A percentile compares a stretch with the other conserved stretches of the same genome.
phyloP scores from a whole-genome alignment of 2,113 vertebrate species.

The Leptosomus discolor region DNA sequence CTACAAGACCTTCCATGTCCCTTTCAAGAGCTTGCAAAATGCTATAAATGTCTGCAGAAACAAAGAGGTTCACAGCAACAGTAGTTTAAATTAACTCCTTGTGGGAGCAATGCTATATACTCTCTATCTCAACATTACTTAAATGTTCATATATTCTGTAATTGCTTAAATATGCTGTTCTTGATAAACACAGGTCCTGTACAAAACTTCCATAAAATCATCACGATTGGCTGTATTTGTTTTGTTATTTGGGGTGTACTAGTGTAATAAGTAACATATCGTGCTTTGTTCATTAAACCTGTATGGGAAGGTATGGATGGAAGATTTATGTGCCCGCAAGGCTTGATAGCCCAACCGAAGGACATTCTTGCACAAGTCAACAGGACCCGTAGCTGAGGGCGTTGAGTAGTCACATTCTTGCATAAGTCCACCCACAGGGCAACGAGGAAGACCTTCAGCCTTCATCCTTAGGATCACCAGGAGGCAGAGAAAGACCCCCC shows the following conservation, averaged over 20 bases:
- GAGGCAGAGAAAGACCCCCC: too few species aligned
- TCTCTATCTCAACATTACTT: background rate
- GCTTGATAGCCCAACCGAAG: too few species aligned
- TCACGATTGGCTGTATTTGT: background rate
- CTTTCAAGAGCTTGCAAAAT: background rate
- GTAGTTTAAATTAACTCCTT: background rate
- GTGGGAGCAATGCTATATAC: background rate
- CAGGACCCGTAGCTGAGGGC: too few species aligned
- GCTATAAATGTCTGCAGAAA: background rate
- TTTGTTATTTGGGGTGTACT: background rate
- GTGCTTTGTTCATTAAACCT: too few species aligned
- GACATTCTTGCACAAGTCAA: too few species aligned
- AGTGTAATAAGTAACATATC: too few species aligned
- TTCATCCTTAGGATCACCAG: too few species aligned
- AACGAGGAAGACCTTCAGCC: too few species aligned
- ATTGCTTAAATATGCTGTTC: background rate
- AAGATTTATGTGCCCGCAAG: too few species aligned
- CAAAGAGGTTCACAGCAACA: background rate
- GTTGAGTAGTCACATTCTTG: too few species aligned
- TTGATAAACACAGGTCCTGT: background rate
- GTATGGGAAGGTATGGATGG: too few species aligned
- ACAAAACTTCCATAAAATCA: background rate
- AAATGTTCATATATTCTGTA: background rate
- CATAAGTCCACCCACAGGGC: too few species aligned
- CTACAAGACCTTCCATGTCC: background rate